phyloP scores from a whole-genome alignment of 2,888 invertebrate species.

The Torymus texanus region DNA sequence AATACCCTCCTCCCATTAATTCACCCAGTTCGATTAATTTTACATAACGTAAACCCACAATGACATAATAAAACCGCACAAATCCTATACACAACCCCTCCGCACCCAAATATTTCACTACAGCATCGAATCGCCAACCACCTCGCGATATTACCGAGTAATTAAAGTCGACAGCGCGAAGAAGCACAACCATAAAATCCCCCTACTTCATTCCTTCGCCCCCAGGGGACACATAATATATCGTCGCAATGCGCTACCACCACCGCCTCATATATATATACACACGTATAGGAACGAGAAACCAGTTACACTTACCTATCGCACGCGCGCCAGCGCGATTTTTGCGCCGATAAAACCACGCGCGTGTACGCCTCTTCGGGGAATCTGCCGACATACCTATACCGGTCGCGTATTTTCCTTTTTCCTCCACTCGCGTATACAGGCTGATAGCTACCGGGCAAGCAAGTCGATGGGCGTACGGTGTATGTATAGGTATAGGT shows the following conservation, averaged over 20 bases:
- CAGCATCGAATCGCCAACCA: neutral
- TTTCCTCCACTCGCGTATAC: neutral
- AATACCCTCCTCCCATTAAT: no score
- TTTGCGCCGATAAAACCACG: constrained; percentile 34
- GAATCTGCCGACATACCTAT: constrained; percentile 8
- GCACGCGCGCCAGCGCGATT: constrained; percentile 23
- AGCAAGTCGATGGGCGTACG: no score
- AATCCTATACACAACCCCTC: no score
- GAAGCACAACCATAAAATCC: constrained; percentile 26
- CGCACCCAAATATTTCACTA: no score
- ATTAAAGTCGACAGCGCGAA: constrained; percentile 34
- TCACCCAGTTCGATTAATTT: no score
- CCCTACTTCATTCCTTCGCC: neutral
- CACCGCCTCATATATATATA: neutral
- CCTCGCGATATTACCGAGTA: constrained; percentile 26
- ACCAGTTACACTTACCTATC: constrained; percentile 22
- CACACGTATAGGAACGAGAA: neutral
- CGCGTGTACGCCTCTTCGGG: constrained; percentile 3
- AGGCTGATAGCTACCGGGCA: neutral
- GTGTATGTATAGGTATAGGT: no score
- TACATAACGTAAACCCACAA: no score
- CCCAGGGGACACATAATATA: neutral
- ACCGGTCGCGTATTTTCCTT: constrained; percentile 8
- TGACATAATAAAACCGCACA: no score
- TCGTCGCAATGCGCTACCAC: neutral